phyloP scores from a whole-genome alignment of 2,113 vertebrate genomes.

The Tenebrosternarchus preto region DNA sequence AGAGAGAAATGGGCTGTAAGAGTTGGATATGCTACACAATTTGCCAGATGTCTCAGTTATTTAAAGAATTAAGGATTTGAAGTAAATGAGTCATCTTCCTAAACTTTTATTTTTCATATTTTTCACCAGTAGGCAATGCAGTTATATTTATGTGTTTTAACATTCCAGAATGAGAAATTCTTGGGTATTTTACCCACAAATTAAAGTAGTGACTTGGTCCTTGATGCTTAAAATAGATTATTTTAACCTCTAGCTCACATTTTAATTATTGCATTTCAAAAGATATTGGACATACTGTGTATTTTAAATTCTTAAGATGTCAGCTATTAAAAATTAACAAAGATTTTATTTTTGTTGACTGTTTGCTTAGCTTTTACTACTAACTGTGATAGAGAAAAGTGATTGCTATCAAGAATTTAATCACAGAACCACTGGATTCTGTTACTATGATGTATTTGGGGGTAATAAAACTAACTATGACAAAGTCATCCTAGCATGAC shows the following conservation, averaged over 20 bases:
- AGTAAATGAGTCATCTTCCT: neutral
- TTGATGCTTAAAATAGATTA: neutral
- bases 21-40: neutral
- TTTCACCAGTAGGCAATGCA: neutral
- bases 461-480: neutral
- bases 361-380: neutral
- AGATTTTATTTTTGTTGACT: neutral
- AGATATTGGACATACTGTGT: neutral
- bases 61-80: neutral
- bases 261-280: neutral
- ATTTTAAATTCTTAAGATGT: neutral
- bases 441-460: no score
- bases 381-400: neutral
- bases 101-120: slow-evolving; percentile 2
- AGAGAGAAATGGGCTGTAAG: neutral
- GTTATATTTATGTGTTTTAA: slow-evolving; percentile 14
- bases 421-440: no score
- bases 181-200: neutral
- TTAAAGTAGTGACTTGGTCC: neutral
- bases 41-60: slow-evolving; percentile 14
- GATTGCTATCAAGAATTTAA: neutral
- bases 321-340: neutral
- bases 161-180: neutral
- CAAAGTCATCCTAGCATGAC: neutral
- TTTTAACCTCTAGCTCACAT: neutral